Evolutionary conservation across 2,113 vertebrate genomes (phyloP), one percentile per base, ranked within the genome.

Genomic region (Arothron firmamentum): DNA sequence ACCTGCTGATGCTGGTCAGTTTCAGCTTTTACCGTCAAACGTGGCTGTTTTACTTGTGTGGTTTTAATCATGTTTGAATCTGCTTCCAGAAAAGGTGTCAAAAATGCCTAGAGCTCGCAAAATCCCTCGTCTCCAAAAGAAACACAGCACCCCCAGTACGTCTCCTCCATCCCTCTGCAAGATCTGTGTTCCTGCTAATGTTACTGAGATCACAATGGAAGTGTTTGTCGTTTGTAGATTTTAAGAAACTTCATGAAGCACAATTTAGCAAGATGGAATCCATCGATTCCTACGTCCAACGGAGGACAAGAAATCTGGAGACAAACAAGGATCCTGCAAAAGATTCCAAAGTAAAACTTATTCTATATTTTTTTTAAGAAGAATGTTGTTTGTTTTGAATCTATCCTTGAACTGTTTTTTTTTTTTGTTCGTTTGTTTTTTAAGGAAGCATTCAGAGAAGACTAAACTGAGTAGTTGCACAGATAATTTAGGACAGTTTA

Each of bases 251-350:
- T 53, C 96, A 98, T 0, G 94, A 98, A 70, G 94, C 94, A 17
- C 91, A 90, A 43, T 99, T 99, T 60, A 93, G 92, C 74, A 95
- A 94, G 87, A 95, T 99, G 95, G 93, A 96, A 77, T 98, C 97
- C 34, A 96, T 98, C 59, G 93, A 92, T 83, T 91, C 92, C 1
- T 98, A 97, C 2, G 16, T 95, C 31, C 91, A 96, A 61, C 89
- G 94, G 58, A 98, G 92, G 82, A 92, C 80, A 13, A 95, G 88
- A 74, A 83, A 88, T 58, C 81, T 89, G 55, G 90, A 92, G 55
- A 85, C 66, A 7, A 79, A 81, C 61, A 91, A 48, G 54, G 89
- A 56, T 61, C 79, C 89, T 9, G 82, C 88, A 21, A 89, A 84
- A 0, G 79, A 95, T 20, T 73, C 89, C 18, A 96, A 96, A 91